These are phyloP conservation scores for Pelosia muscerda DNA, from an alignment of 2,888 invertebrate genomes.

Conservation along the genomic window DNA sequence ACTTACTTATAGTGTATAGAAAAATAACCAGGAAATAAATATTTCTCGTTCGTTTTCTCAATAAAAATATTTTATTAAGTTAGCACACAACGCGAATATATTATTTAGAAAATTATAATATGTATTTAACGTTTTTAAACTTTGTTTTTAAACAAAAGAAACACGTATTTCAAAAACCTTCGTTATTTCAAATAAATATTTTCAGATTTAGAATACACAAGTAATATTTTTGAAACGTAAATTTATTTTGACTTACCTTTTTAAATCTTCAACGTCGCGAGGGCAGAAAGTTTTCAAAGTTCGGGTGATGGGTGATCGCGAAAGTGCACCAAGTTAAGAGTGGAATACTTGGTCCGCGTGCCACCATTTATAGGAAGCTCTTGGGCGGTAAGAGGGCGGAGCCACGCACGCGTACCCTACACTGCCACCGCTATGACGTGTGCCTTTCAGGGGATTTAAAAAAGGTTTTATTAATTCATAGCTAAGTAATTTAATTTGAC, in stretches of 20 bases:
- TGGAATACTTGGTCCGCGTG: conserved; percentile 52
- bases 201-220: not conserved
- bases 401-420: conserved; percentile 76
- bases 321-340: conserved; percentile 75
- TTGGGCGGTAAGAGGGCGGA: conserved; percentile 78
- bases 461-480: conserved; percentile 15
- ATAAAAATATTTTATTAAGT: not conserved
- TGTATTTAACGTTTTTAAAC: too few relatives aligned
- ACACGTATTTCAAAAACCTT: too few relatives aligned
- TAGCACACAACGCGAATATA: not conserved
- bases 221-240: not conserved
- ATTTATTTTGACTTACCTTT: conserved; percentile 52
- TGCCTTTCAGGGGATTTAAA: conserved; percentile 32
- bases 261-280: conserved; percentile 34
- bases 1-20: not conserved
- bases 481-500: not conserved
- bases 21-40: not conserved
- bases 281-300: conserved; percentile 59
- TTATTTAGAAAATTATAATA: too few relatives aligned
- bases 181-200: not conserved
- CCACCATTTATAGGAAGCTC: conserved; percentile 73
- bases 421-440: conserved; percentile 44
- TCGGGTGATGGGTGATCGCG: conserved; percentile 57
- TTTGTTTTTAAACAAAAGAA: not conserved
- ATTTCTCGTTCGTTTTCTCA: not conserved